Conservation (phyloP, 2,113 vertebrate genomes). For the Paralichthys olivaceus region DNA sequence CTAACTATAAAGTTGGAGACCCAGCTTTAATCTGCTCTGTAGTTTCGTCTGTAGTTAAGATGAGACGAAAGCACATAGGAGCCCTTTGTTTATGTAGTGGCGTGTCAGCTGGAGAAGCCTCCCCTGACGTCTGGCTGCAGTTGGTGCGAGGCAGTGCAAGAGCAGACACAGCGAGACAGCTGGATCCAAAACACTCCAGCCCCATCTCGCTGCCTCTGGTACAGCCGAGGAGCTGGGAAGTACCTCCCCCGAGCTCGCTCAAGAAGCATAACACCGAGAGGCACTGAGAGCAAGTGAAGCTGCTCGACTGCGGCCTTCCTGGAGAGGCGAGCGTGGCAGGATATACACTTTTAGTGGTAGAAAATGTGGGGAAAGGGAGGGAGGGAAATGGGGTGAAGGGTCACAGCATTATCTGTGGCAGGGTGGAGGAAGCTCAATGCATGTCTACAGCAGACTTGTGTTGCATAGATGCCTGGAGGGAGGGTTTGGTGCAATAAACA, state of each 20-base stretch:
- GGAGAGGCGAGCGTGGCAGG: slow-evolving; percentile 18
- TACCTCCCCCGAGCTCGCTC: slow-evolving; percentile 55
- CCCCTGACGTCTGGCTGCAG: slow-evolving; percentile 90
- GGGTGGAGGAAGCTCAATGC: neutral
- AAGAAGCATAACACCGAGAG: slow-evolving; percentile 26
- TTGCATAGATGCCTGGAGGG: slow-evolving; percentile 41
- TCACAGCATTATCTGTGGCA: slow-evolving; percentile 29
- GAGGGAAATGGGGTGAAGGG: slow-evolving; percentile 50
- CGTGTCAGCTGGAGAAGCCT: slow-evolving; percentile 88
- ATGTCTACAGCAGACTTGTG: slow-evolving; percentile 35
- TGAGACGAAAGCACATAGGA: slow-evolving; percentile 46
- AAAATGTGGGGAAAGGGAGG: slow-evolving; percentile 28
- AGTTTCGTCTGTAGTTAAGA: slow-evolving; percentile 11
- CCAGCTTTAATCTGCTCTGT: slow-evolving; percentile 4
- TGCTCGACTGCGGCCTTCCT: slow-evolving; percentile 1
- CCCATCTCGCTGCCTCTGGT: slow-evolving; percentile 11
- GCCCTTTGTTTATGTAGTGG: slow-evolving; percentile 73
- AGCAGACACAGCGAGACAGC: slow-evolving; percentile 72
- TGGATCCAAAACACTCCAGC: slow-evolving; percentile 59
- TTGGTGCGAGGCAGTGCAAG: slow-evolving; percentile 78
- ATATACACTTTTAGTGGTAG: neutral
- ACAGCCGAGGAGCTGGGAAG: slow-evolving; percentile 42
- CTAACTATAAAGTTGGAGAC: neutral
- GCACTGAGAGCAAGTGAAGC: slow-evolving; percentile 17
- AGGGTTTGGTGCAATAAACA: slow-evolving; percentile 60